Conservation (phyloP, 2,113 vertebrate genomes). For the Gopherus evgoodei region DNA sequence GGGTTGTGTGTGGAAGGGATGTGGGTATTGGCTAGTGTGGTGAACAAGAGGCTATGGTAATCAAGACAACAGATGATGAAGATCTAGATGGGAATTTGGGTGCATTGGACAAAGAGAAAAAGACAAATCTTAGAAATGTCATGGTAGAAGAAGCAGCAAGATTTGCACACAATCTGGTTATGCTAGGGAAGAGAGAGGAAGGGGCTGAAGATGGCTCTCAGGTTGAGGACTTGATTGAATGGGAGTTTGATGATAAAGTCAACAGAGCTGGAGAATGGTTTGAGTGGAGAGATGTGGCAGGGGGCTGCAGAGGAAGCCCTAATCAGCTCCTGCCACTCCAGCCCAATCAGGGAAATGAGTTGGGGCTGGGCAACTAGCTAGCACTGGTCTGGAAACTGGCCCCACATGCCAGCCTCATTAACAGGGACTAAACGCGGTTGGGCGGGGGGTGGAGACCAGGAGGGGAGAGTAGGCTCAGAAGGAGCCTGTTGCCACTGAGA, state of each 20-base stretch:
- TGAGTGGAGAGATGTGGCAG: neutral
- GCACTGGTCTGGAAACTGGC: too few species aligned
- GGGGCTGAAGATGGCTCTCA: neutral
- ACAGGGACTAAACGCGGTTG: too few species aligned
- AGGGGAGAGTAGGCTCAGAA: too few species aligned
- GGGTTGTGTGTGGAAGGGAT: neutral
- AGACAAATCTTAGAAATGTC: neutral
- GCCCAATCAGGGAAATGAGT: too few species aligned
- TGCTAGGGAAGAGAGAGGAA: neutral
- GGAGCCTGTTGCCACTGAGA: too few species aligned
- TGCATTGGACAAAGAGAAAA: neutral
- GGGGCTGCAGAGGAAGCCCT: too few species aligned
- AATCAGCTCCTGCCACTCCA: too few species aligned
- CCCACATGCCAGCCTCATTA: too few species aligned
- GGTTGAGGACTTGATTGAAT: neutral
- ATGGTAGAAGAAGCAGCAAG: neutral
- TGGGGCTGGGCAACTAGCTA: too few species aligned
- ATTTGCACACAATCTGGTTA: neutral
- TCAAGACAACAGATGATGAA: neutral
- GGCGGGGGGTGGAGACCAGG: too few species aligned
- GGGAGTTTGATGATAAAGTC: neutral
- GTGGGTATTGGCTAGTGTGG: neutral
- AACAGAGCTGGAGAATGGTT: neutral
- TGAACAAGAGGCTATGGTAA: neutral
- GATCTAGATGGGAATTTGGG: neutral